A percentile compares a stretch with the other conserved stretches of the same genome.
These are phyloP conservation scores for Apamea epomidion DNA, from an alignment of 2,888 invertebrate genomes.

Conservation along the genomic window DNA sequence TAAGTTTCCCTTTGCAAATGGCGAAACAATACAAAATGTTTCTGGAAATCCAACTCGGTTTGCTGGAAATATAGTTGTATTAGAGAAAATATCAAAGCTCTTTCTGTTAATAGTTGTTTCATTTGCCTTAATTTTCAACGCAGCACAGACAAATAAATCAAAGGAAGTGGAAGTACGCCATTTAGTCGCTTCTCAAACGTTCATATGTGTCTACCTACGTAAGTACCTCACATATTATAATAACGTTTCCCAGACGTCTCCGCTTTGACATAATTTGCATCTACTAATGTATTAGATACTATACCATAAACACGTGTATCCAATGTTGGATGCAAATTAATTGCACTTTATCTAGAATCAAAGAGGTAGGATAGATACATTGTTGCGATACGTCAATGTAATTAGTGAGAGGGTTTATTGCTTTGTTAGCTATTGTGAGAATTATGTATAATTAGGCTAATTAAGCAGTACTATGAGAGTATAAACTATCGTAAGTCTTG, in stretches of 20 bases:
- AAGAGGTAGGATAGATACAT: slow-evolving; percentile 32
- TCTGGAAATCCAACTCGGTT: neutral
- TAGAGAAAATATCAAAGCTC: slow-evolving; percentile 5
- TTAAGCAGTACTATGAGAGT: neutral
- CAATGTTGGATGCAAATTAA: slow-evolving; percentile 60
- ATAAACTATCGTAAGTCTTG: neutral
- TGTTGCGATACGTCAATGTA: slow-evolving; percentile 23
- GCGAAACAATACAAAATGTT: neutral
- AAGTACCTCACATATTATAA: slow-evolving; percentile 40
- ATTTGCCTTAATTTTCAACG: slow-evolving; percentile 67
- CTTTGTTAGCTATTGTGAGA: slow-evolving; percentile 5
- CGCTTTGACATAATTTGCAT: slow-evolving; percentile 79
- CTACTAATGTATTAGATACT: slow-evolving; percentile 69
- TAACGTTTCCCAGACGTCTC: slow-evolving; percentile 68
- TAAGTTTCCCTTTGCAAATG: slow-evolving; percentile 27
- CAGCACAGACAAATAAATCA: slow-evolving; percentile 68
- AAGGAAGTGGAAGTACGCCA: slow-evolving; percentile 65
- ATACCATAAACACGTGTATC: slow-evolving; percentile 26
- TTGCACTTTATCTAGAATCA: slow-evolving; percentile 65
- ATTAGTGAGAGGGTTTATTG: slow-evolving; percentile 33
- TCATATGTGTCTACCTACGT: slow-evolving; percentile 46
- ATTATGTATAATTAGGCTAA: slow-evolving; percentile 5
- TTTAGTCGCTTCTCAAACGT: slow-evolving; percentile 69
- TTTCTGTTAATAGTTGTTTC: slow-evolving; percentile 30
- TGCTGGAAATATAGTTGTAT: neutral